Conservation (phyloP, 2,888 invertebrate species). For the Eugnorisma glareosa region DNA sequence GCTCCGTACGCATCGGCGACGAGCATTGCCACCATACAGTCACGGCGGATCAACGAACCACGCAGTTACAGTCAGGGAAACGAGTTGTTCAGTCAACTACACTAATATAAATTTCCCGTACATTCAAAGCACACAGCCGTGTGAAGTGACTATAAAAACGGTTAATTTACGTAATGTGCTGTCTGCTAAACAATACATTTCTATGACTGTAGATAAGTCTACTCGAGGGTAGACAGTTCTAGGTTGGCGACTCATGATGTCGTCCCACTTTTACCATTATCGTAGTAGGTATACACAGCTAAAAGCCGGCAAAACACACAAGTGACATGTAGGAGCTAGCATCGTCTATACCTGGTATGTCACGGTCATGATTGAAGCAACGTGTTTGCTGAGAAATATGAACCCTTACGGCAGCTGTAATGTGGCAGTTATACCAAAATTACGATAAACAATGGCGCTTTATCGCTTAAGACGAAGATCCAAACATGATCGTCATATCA, state of each 20-base stretch:
- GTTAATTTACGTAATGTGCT: neutral
- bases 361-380: neutral
- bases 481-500: neutral
- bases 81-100: neutral
- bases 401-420: neutral
- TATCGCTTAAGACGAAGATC: neutral
- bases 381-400: neutral
- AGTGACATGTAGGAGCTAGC: neutral
- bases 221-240: neutral
- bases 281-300: neutral
- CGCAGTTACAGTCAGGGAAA: neutral
- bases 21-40: constrained; percentile 3
- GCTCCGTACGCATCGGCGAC: neutral
- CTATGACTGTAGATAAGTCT: neutral
- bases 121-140: neutral
- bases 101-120: neutral
- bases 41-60: neutral
- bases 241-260: neutral
- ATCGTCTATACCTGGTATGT: neutral
- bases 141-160: neutral
- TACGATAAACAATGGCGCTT: neutral
- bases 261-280: neutral
- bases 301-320: neutral
- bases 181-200: neutral
- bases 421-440: neutral